phyloP scores from a whole-genome alignment of 2,797 vertebrate species.

The Pogoniulus pusillus region DNA sequence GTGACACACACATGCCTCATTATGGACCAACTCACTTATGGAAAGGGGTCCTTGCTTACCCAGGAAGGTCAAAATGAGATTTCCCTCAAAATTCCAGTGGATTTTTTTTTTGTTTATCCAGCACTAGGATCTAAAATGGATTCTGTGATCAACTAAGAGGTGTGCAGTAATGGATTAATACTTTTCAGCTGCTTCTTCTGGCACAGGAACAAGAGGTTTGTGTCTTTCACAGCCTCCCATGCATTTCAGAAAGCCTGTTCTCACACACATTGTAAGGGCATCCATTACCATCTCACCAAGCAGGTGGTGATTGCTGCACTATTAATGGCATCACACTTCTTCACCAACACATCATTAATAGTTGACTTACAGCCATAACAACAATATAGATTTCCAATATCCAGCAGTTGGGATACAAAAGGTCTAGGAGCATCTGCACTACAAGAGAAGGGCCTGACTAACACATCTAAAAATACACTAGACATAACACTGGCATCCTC shows the following conservation, averaged over 20 bases:
- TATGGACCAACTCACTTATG: not conserved
- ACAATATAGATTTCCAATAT: not conserved
- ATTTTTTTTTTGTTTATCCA: not conserved
- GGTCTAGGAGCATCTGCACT: not conserved
- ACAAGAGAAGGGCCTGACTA: not conserved
- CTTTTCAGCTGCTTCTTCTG: not conserved
- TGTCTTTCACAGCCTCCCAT: not conserved
- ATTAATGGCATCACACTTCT: not conserved
- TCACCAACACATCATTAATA: not conserved
- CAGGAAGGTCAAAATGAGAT: constrained; percentile 17
- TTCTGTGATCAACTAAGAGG: not conserved
- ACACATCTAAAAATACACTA: not conserved
- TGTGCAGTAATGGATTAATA: not conserved
- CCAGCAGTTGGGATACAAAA: not conserved
- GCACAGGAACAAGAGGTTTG: not conserved
- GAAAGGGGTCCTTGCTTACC: not conserved
- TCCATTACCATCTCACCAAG: not conserved
- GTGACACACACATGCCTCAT: constrained; percentile 18
- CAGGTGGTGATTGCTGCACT: not conserved
- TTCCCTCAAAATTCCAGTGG: not conserved
- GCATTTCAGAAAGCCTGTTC: not conserved
- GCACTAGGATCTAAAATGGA: not conserved
- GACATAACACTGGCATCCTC: not conserved
- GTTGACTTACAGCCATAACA: not conserved
- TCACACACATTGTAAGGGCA: not conserved